phyloP scores from a whole-genome alignment of 37 sponge, comb jelly and placozoan species.

The Cladorhizidae sp. region DNA sequence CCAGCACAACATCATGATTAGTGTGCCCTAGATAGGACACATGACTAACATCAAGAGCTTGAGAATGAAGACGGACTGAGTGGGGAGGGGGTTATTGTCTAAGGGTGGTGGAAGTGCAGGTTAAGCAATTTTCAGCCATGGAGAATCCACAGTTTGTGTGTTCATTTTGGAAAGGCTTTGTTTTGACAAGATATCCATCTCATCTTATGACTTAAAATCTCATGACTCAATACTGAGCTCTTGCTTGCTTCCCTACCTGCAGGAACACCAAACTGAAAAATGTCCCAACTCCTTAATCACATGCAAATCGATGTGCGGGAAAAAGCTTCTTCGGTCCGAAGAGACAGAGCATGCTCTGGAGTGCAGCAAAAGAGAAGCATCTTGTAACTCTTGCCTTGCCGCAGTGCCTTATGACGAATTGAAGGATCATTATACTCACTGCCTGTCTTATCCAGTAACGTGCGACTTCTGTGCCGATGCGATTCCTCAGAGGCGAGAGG shows the following conservation, averaged over 20 bases:
- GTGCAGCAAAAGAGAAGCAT: constrained; percentile 2
- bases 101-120: background rate
- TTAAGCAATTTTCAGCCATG: background rate
- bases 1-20: no score
- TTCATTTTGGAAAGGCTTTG: no score
- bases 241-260: no score
- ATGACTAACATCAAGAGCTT: no score
- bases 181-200: no score
- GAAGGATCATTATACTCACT: constrained; percentile 5
- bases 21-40: no score
- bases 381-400: background rate
- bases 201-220: no score
- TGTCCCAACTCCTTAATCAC: constrained; percentile 2
- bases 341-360: background rate
- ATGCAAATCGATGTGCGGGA: background rate
- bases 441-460: background rate
- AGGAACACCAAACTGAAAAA: background rate
- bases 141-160: no score
- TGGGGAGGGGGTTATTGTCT: no score
- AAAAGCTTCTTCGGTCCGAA: background rate
- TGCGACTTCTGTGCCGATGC: constrained; percentile 4
- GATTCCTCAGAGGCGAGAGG: background rate
- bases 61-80: no score
- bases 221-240: no score
- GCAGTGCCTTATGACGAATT: background rate